These are phyloP conservation scores for Ormyrus nitidulus DNA, from an alignment of 2,888 invertebrate genomes.

Conservation along the genomic window DNA sequence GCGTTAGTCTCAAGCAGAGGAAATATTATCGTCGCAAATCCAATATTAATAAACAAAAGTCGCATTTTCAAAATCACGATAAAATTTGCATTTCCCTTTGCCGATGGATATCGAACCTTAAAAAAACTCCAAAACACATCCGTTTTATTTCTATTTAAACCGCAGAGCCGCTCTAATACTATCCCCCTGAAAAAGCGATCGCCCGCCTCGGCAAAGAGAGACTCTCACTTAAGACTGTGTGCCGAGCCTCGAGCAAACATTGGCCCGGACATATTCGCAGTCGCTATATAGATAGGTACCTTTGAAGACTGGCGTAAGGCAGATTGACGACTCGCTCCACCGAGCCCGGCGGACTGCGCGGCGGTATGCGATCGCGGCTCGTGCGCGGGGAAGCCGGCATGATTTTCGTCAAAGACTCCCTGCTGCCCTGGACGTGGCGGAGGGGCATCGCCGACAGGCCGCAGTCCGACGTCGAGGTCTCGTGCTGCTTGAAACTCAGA, in stretches of 20 bases:
- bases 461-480: conserved; percentile 70
- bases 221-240: not conserved
- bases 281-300: conserved; percentile 59
- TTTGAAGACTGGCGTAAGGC: conserved; percentile 73
- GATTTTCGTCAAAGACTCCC: conserved; percentile 72
- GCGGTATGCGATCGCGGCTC: conserved; percentile 69
- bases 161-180: not conserved
- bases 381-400: conserved; percentile 70
- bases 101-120: too few relatives aligned
- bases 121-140: too few relatives aligned
- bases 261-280: not conserved
- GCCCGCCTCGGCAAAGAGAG: too few relatives aligned
- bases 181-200: too few relatives aligned
- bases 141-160: not conserved
- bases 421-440: conserved; percentile 71
- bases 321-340: conserved; percentile 71
- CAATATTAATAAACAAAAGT: too few relatives aligned
- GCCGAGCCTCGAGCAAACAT: not conserved
- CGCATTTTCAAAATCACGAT: too few relatives aligned
- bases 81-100: too few relatives aligned
- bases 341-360: conserved; percentile 67
- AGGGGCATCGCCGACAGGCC: conserved; percentile 67
- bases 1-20: conserved; percentile 20
- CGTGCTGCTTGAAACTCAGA: conserved; percentile 72
- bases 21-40: conserved; percentile 1